phyloP scores from a whole-genome alignment of 1,140 invertebrate genomes.

The Oppia nitens region DNA sequence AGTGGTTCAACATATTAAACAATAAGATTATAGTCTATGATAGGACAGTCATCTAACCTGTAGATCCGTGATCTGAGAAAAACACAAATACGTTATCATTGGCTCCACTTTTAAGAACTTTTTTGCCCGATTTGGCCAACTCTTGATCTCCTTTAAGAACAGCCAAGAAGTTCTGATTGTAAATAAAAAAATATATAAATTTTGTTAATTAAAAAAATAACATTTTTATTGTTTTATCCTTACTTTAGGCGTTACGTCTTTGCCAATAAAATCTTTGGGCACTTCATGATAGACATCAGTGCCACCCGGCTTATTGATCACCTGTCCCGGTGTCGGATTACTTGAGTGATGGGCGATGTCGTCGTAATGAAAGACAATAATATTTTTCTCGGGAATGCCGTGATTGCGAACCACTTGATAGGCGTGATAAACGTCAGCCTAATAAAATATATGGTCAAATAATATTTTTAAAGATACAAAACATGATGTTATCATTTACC shows the following conservation, averaged over 20 bases:
- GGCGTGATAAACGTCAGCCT: constrained; percentile 39
- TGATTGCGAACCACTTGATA: constrained; percentile 39
- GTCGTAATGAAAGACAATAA: constrained; percentile 45
- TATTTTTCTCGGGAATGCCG: constrained; percentile 38
- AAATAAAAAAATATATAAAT: not conserved
- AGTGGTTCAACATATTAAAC: not conserved
- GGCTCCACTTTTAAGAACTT: constrained; percentile 28
- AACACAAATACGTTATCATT: constrained; percentile 45
- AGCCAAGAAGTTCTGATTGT: not conserved
- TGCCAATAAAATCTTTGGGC: constrained; percentile 37
- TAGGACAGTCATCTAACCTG: constrained; percentile 40
- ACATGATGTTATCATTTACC: constrained; percentile 23
- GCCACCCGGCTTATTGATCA: constrained; percentile 42
- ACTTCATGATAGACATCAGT: constrained; percentile 41
- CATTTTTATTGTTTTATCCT: not conserved
- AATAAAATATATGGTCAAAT: not conserved
- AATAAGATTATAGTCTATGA: not conserved
- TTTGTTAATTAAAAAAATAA: not conserved
- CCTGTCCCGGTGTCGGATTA: constrained; percentile 38
- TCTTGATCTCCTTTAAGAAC: not conserved
- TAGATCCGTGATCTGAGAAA: constrained; percentile 46
- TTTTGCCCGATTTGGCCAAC: not conserved
- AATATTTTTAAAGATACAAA: not conserved
- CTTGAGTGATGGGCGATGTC: constrained; percentile 34
- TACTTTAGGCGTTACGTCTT: constrained; percentile 13